Evolutionary conservation across 2,797 vertebrate genomes (phyloP), one percentile per base, ranked within the genome.

Genomic region (Mastacembelus armatus): DNA sequence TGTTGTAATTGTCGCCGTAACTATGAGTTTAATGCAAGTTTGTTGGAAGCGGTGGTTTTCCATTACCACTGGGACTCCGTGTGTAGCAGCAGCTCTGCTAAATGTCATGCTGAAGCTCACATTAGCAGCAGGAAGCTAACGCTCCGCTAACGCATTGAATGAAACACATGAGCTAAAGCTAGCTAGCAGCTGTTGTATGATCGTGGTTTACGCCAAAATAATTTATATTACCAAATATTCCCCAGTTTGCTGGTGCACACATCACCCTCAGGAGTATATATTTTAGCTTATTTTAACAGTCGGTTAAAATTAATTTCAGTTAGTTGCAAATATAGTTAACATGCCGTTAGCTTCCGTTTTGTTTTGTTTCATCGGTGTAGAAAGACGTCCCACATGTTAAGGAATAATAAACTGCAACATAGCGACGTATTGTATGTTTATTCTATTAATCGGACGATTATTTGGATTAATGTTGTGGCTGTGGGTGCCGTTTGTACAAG

Each of bases 61-160:
- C 0, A 0, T 7, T 2, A 1, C 4, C 2, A 1, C 7, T 0
- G 5, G 14, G 30, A 1, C 24, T 47, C 10, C 0, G 10, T 59
- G 56, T 50, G 10, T 15, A 0, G 15, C 4, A 11, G 19, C 5
- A 15, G 47, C 18, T 2, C 18, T 3, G 11, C 54, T 16, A 6
- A 51, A 74, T 14, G 52, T n/a, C 33, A 14, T 0, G 0, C n/a
- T 16, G 0, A 32, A 61, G 50, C 60, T 55, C 16, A 10, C 22
- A 11, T 60, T 89, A 83, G 85, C 84, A 12, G 1, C 33, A 16
- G 21, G 66, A 73, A 74, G 89, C 88, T 89, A 84, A 75, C 48
- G 4, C 22, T 11, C 0, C 10, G 82, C 87, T 90, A 88, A 73
- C 77, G 60, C 71, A 40, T 88, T 92, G 90, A 92, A 91, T 91